phyloP scores from a whole-genome alignment of 1,140 invertebrate species.

The Bombus soroeensis region DNA sequence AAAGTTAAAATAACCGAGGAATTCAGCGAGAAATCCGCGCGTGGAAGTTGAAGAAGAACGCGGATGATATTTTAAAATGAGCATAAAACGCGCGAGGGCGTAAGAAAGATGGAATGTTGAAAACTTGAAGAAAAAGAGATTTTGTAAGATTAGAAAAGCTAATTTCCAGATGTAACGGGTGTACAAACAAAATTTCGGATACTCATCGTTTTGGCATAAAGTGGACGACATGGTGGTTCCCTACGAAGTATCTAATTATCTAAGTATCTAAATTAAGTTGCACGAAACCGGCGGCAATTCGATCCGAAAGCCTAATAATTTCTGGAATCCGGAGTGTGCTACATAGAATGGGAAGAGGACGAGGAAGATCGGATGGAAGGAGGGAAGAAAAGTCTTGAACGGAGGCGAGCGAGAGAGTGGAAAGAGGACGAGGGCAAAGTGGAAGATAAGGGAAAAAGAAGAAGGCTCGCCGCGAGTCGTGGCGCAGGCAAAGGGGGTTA shows the following conservation, averaged over 20 bases:
- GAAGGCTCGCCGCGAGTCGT: slow-evolving; percentile 33
- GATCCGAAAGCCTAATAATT: no score
- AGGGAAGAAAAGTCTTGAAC: background rate
- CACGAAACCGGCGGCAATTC: no score
- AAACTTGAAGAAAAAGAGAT: background rate
- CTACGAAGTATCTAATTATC: no score
- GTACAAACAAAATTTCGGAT: no score
- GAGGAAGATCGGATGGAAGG: background rate
- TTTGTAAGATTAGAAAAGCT: no score
- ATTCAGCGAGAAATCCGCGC: background rate
- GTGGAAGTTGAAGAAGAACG: no score
- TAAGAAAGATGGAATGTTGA: background rate
- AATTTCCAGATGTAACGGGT: no score
- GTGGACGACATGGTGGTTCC: no score
- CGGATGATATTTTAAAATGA: background rate
- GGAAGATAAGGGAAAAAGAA: slow-evolving; percentile 63
- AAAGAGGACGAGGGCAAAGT: slow-evolving; percentile 16
- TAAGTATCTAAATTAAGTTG: no score
- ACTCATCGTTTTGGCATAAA: no score
- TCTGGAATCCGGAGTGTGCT: no score
- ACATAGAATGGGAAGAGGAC: background rate
- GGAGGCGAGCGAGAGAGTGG: background rate
- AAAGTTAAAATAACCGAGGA: background rate
- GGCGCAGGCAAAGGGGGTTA: slow-evolving; percentile 74
- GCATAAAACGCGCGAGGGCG: no score